Percentiles rank a stretch among this genome's conserved stretches.
Evolutionary conservation across 2,888 invertebrate genomes (phyloP).

Genomic region (Spisula subtruncata): DNA sequence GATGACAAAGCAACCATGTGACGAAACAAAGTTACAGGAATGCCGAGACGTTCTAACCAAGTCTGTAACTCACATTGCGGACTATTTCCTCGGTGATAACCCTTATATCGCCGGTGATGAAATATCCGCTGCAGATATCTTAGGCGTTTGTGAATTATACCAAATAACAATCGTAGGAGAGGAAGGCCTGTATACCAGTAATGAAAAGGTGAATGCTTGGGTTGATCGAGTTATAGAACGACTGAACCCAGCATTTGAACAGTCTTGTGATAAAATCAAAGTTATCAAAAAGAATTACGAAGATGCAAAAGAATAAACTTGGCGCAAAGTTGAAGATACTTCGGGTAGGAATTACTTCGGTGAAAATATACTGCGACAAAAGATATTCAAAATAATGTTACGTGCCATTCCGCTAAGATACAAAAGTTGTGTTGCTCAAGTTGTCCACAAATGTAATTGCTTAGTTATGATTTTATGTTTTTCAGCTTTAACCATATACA

Average conservation of each 20-base stretch:
- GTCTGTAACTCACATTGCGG: constrained; percentile 71
- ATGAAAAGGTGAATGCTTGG: constrained; percentile 79
- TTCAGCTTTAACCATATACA: too few relatives aligned
- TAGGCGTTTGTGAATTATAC: constrained; percentile 83
- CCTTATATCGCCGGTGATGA: constrained; percentile 79
- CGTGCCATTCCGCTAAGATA: too few relatives aligned
- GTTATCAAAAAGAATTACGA: constrained; percentile 13
- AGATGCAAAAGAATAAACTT: constrained; percentile 35
- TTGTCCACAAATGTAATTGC: too few relatives aligned
- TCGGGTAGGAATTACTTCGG: too few relatives aligned
- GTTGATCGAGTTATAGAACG: constrained; percentile 77
- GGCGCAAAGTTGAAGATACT: too few relatives aligned
- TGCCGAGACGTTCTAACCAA: constrained; percentile 32
- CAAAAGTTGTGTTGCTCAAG: too few relatives aligned
- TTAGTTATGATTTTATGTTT: too few relatives aligned
- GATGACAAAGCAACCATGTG: constrained; percentile 54
- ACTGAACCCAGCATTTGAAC: constrained; percentile 75
- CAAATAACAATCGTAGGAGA: constrained; percentile 80
- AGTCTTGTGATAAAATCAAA: background rate
- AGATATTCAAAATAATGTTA: too few relatives aligned
- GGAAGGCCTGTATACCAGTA: constrained; percentile 74
- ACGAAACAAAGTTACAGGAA: constrained; percentile 36
- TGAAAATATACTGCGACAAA: too few relatives aligned
- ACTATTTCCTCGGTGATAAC: constrained; percentile 78
- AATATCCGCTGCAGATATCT: constrained; percentile 84